A percentile compares a stretch with the other conserved stretches of the same genome.
Conservation (phyloP, 2,888 invertebrate genomes). For the Invenusta paracnida region DNA sequence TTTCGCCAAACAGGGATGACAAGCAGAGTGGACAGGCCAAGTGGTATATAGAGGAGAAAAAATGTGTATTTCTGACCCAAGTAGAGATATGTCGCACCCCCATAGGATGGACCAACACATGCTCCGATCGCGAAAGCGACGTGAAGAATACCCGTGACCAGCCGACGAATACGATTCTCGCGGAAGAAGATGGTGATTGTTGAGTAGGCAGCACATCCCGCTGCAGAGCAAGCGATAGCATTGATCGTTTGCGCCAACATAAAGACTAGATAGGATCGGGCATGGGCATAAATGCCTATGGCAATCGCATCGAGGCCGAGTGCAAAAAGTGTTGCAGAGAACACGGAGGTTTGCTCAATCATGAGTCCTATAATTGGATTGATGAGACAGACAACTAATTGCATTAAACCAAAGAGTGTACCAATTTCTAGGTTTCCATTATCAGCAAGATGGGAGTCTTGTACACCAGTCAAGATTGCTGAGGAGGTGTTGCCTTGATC, state of each 20-base stretch:
- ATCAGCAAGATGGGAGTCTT: background rate
- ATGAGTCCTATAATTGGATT: background rate
- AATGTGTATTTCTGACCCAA: background rate
- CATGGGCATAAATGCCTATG: background rate
- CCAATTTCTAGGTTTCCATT: background rate
- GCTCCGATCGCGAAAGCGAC: background rate
- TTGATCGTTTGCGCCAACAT: background rate
- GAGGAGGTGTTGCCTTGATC: no score
- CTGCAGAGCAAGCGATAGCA: background rate
- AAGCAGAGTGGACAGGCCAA: background rate
- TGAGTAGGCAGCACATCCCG: background rate
- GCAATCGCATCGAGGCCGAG: background rate
- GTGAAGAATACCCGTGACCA: background rate
- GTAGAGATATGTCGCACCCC: background rate
- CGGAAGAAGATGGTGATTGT: background rate
- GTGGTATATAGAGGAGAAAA: background rate
- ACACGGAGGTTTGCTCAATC: background rate
- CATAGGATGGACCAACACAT: background rate
- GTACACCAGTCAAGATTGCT: no score
- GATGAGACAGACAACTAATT: background rate
- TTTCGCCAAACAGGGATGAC: background rate
- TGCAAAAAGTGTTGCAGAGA: background rate
- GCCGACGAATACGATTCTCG: background rate
- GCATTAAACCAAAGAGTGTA: background rate
- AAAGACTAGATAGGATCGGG: background rate